Conservation (phyloP, 2,113 vertebrate genomes). For the Hemiprocne comata region DNA sequence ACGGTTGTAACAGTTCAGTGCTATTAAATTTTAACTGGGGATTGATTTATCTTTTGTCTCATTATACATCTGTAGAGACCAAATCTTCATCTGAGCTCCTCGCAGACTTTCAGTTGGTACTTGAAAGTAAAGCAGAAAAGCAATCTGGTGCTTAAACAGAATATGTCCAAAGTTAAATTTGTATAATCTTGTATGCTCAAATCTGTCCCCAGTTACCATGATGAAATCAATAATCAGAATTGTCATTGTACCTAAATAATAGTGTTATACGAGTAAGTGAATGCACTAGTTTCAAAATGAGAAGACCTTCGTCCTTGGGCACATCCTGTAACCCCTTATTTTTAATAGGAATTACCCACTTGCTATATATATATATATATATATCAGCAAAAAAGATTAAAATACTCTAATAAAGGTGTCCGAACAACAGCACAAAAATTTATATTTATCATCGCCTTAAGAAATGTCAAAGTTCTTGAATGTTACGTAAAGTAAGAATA, state of each 20-base stretch:
- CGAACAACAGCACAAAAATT: background rate
- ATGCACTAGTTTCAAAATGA: background rate
- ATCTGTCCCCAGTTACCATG: background rate
- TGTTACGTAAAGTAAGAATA: background rate
- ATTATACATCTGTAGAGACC: too few species aligned
- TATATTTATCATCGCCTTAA: background rate
- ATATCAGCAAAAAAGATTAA: background rate
- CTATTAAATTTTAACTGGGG: background rate
- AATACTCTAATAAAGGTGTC: background rate
- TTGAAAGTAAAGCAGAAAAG: too few species aligned
- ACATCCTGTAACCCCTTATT: background rate
- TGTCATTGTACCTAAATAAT: background rate
- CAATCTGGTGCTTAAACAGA: background rate
- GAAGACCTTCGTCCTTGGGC: background rate
- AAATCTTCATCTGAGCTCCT: too few species aligned
- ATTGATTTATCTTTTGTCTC: background rate
- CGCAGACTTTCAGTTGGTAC: too few species aligned
- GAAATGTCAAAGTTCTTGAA: background rate
- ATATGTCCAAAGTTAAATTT: background rate
- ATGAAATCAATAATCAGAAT: constrained; percentile 16
- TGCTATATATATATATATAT: background rate
- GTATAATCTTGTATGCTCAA: background rate
- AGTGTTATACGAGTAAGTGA: background rate
- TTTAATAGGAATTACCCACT: background rate
- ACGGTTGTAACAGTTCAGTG: background rate